Percentiles rank a stretch among this genome's conserved stretches.
These are phyloP conservation scores for Oncorhynchus kisutch DNA, from an alignment of 2,113 vertebrate genomes.

Conservation along the genomic window DNA sequence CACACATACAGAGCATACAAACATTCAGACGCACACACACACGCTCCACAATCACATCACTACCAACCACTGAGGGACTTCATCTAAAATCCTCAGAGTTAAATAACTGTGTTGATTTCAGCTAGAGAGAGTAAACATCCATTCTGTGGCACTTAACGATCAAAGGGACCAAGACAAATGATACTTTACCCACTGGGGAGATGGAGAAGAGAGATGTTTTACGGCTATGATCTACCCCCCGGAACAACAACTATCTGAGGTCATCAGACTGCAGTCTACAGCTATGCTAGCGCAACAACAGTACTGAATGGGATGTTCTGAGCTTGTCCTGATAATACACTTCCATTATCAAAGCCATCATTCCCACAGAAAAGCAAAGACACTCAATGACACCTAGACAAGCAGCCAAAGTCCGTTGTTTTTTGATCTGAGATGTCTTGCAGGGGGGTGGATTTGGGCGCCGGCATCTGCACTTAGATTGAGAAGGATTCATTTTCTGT, in stretches of 20 bases:
- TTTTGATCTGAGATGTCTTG: too few species aligned
- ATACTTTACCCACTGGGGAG: background rate
- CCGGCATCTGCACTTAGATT: too few species aligned
- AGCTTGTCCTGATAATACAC: background rate
- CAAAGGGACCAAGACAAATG: constrained; percentile 3
- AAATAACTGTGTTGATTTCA: constrained; percentile 19
- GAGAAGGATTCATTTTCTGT: too few species aligned
- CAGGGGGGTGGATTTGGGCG: too few species aligned
- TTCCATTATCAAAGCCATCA: background rate
- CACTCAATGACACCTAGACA: too few species aligned
- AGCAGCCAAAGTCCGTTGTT: too few species aligned
- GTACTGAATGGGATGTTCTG: background rate
- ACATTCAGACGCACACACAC: constrained; percentile 12
- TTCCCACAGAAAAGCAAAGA: too few species aligned
- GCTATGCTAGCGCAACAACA: background rate
- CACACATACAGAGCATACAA: background rate
- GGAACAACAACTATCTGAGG: background rate
- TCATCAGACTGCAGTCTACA: background rate
- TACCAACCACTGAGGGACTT: constrained; percentile 15
- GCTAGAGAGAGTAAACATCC: background rate
- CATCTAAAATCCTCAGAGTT: constrained; percentile 13
- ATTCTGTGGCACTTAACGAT: constrained; percentile 15
- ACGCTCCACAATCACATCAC: constrained; percentile 4
- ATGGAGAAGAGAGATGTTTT: constrained; percentile 17
- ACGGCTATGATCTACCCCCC: background rate